phyloP scores from a whole-genome alignment of 2,113 vertebrate genomes.

The Urocitellus parryii region DNA sequence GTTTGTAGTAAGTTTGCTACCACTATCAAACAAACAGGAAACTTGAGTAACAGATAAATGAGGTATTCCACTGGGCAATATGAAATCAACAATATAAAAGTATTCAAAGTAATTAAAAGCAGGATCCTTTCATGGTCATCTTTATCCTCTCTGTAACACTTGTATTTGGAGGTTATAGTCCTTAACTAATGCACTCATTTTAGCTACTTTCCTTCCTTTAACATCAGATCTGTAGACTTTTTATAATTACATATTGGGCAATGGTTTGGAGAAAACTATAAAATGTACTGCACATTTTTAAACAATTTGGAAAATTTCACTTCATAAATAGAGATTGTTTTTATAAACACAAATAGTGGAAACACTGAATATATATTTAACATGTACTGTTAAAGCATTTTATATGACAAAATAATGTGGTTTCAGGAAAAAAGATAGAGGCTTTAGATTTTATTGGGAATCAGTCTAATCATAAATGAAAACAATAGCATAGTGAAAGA shows the following conservation, averaged over 20 bases:
- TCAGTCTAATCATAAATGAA: background rate
- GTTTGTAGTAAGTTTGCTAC: background rate
- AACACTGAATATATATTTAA: background rate
- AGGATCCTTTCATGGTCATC: background rate
- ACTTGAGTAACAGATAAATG: background rate
- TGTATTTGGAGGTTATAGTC: background rate
- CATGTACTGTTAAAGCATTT: background rate
- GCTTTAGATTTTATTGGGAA: background rate
- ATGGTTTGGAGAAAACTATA: background rate
- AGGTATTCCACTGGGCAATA: background rate
- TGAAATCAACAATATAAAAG: background rate
- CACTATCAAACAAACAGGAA: background rate
- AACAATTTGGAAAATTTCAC: background rate
- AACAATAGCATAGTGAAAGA: background rate
- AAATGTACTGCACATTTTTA: background rate
- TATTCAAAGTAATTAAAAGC: slow-evolving; percentile 13
- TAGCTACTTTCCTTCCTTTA: background rate
- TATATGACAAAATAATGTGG: background rate
- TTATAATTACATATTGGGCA: slow-evolving; percentile 19
- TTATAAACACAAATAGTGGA: background rate
- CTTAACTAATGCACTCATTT: slow-evolving; percentile 46
- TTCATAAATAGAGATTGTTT: background rate
- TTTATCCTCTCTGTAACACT: background rate
- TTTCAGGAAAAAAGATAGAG: background rate
- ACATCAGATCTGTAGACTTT: background rate